phyloP scores from a whole-genome alignment of 1,140 invertebrate species.

The Tetranychus cinnabarinus region DNA sequence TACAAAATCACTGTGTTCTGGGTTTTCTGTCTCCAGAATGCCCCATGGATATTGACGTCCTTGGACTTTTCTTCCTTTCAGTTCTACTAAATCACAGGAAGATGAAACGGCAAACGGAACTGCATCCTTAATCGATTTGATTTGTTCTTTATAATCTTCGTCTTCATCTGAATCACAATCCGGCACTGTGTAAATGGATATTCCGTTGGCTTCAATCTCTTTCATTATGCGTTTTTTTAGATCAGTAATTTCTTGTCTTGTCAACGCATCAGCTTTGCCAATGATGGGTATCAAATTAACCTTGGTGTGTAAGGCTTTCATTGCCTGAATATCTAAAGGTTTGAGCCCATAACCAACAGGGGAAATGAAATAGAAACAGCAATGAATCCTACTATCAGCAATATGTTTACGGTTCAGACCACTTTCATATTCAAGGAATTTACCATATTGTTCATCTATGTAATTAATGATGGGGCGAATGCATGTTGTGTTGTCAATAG shows the following conservation, averaged over 20 bases:
- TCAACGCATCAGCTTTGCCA: constrained; percentile 92
- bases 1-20: constrained; percentile 38
- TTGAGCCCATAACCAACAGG: constrained; percentile 90
- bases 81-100: constrained; percentile 18
- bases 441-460: constrained; percentile 78
- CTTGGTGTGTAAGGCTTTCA: constrained; percentile 94
- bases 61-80: constrained; percentile 21
- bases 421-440: constrained; percentile 63
- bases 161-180: constrained; percentile 23
- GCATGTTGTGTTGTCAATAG: constrained; percentile 79
- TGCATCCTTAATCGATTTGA: constrained; percentile 14
- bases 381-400: constrained; percentile 76
- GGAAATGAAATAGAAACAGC: constrained; percentile 97
- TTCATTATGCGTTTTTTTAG: constrained; percentile 46
- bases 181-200: constrained; percentile 36
- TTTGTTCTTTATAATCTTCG: constrained; percentile 22
- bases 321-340: constrained; percentile 89
- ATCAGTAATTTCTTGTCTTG: constrained; percentile 71
- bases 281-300: constrained; percentile 92
- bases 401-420: constrained; percentile 73
- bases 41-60: constrained; percentile 37
- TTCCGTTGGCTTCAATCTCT: constrained; percentile 27
- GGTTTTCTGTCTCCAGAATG: constrained; percentile 37
- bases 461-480: constrained; percentile 52
- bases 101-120: constrained; percentile 23